phyloP scores from a whole-genome alignment of 2,113 vertebrate genomes.

The Ariopsis seemanni region DNA sequence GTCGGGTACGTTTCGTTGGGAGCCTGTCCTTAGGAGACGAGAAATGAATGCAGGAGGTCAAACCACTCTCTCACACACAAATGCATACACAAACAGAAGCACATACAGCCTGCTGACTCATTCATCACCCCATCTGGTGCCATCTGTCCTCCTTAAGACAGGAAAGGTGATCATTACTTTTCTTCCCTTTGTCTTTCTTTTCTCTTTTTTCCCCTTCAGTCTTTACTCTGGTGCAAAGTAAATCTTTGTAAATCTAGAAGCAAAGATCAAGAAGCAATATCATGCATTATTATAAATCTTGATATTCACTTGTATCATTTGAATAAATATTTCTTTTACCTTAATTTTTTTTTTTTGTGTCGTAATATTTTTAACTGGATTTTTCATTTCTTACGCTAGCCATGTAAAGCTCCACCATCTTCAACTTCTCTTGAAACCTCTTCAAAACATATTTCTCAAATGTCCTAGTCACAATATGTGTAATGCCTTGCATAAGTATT shows the following conservation, averaged over 20 bases:
- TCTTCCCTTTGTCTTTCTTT: conserved; percentile 17
- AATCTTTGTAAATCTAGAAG: not conserved
- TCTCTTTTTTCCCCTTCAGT: not conserved
- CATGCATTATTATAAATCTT: not conserved
- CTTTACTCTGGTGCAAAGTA: not conserved
- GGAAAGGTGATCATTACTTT: conserved; percentile 43
- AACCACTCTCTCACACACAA: conserved; percentile 13
- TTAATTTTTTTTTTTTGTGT: not conserved
- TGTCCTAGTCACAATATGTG: not conserved
- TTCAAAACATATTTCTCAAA: not conserved
- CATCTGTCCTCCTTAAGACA: conserved; percentile 56
- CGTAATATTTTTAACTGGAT: not conserved
- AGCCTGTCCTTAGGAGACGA: conserved; percentile 47
- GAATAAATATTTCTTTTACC: not conserved
- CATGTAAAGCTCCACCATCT: not conserved
- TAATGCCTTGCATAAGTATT: too few relatives aligned
- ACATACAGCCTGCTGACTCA: conserved; percentile 51
- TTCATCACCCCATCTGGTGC: conserved; percentile 55
- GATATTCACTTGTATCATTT: not conserved
- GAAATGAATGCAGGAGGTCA: conserved; percentile 28
- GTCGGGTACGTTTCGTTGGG: not conserved
- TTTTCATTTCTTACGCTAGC: not conserved
- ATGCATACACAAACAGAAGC: conserved; percentile 29
- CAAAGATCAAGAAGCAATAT: not conserved
- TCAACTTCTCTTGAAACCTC: not conserved